Evolutionary conservation across 2,113 vertebrate species (phyloP), one percentile per base, ranked within the genome.

Genomic region (Actenoides hombroni): DNA sequence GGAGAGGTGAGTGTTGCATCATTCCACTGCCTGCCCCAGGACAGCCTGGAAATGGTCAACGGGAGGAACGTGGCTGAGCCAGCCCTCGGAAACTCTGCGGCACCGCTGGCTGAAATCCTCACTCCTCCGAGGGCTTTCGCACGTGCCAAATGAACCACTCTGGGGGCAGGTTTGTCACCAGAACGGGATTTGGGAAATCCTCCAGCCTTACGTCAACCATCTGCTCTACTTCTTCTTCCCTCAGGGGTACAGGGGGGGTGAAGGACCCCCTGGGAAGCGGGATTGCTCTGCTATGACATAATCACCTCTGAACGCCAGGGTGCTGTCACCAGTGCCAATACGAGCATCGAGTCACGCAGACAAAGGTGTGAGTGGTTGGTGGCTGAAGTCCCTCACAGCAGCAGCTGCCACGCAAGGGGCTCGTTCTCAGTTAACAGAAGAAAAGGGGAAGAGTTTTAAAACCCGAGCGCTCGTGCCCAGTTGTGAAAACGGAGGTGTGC

Each of bases 191-290:
- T 77, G 46, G 56, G 59, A 64, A 91, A 40, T 61, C 29, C 29
- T 42, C 42, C 2, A 1, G 37, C 42, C 54, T 86, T 11, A 25
- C 16, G 1, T 1, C 0, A 0, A 31, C 73, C 6, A 33, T 39
- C 31, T 81, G 68, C 46, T 84, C 48, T 79, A 10, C 67, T 51
- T 77, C 51, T 61, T 46, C 35, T 19, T 73, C 57, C 77, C 40
- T 29, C 24, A 11, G n/a, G 59, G 42, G 13, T 20, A 59, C 1
- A 0, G 44, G 39, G 25, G 16, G 60, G 57, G 25, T 46, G 46
- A 81, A 1, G 4, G 53, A 46, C 33, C 49, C 86, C 46, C 39
- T 56, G 0, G 0, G 65, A 71, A 87, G 48, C 1, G 1, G 12
- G 23, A 46, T 31, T 8, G 2, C 56, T 63, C 7, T 25, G 6